Base-by-base conservation (phyloP, 1,140 invertebrate genomes). In the Drosophila paulistorum region DNA sequence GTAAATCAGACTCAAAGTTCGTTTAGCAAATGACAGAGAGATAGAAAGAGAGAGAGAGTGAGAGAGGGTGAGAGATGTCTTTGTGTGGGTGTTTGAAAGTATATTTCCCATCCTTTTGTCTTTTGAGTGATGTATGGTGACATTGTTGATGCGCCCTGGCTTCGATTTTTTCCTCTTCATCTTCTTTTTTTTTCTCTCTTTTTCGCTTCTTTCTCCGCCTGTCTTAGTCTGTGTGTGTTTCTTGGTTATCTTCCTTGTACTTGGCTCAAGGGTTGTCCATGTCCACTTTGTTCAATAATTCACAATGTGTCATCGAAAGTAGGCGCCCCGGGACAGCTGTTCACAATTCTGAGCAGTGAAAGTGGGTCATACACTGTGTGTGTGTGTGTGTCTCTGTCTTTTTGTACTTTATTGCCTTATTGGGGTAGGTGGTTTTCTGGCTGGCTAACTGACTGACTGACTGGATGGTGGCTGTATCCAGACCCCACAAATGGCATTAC, bases 41-140 rank as follows among this genome's bases (percentile, higher is more conserved):
- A 23, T 11, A 13, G 37, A 39, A 11, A 10, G n/a, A 7, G 33
- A 7, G 11, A 17, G 7, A n/a, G 30, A 13, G 11, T n/a, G 35
- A 39, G 37, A 39, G 37, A 39, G 14, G 13, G 6, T 11, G 30
- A 20, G 39, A 13, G 35, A 20, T 41, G 37, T 30, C 20, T 78
- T 45, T 57, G 61, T 70, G 77, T 70, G 66, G 70, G 70, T 59
- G 70, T 66, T 76, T 17, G 30, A 73, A 61, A 62, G 14, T 59
- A 77, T 70, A 13, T 39, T 51, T 48, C 51, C 17, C 35, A 39
- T 37, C 55, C 74, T 72, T 71, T 68, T 78, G 72, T 68, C 71
- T 65, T 65, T 62, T 69, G 70, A 77, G 77, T 79, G 74, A 77
- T 70, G 71, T 74, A 77, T 79, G 77, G 57, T 79, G 76, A 79